Evolutionary conservation across 35 echinoderm and acorn worm genomes (phyloP).

Genomic region (Antedon bifida): DNA sequence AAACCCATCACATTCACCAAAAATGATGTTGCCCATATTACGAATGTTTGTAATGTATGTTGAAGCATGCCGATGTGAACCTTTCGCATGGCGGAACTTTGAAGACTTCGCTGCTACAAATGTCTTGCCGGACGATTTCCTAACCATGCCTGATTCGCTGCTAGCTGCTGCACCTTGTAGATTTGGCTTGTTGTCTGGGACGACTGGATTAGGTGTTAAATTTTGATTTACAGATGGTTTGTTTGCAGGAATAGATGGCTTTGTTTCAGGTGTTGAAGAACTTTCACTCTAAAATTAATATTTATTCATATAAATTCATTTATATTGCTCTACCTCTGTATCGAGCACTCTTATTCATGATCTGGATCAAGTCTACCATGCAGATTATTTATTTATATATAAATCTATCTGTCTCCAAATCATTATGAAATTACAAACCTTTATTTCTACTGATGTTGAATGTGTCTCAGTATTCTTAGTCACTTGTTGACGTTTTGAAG

Average conservation of each 20-base stretch:
- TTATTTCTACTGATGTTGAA: neutral
- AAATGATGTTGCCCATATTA: slow-evolving; percentile 57
- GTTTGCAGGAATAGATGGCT: neutral
- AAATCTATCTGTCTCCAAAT: too few relatives aligned
- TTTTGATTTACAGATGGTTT: neutral
- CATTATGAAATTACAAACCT: neutral
- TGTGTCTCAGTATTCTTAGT: slow-evolving; percentile 2
- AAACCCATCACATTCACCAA: slow-evolving; percentile 96
- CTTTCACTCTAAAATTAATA: neutral
- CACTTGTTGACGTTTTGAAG: slow-evolving; percentile 24
- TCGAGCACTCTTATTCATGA: too few relatives aligned
- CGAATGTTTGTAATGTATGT: slow-evolving; percentile 55
- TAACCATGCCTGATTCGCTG: neutral
- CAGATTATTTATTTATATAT: too few relatives aligned
- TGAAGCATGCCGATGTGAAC: slow-evolving; percentile 22
- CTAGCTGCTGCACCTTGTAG: neutral
- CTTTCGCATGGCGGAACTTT: slow-evolving; percentile 61
- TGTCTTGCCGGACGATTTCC: slow-evolving; percentile 16
- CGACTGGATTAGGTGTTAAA: neutral
- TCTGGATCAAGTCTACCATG: too few relatives aligned
- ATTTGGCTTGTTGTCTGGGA: neutral
- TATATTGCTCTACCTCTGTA: too few relatives aligned
- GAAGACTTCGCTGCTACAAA: slow-evolving; percentile 23
- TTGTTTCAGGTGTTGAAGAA: neutral
- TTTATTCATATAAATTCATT: neutral